phyloP scores from a whole-genome alignment of 2,113 vertebrate genomes.

The Acanthochromis polyacanthus region DNA sequence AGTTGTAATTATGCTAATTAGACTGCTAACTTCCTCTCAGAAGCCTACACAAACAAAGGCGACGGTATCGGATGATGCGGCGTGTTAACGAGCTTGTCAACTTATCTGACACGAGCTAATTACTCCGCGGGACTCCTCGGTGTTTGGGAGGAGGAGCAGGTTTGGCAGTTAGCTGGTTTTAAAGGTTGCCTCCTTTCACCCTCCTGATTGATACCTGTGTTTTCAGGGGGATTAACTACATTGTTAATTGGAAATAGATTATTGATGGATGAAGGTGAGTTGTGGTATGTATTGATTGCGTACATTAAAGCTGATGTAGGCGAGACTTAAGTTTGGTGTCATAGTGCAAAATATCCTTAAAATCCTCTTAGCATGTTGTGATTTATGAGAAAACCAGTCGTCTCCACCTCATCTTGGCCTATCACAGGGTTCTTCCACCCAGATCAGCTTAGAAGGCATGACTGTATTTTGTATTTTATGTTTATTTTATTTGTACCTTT shows the following conservation, averaged over 20 bases:
- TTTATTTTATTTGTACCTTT: too few species aligned
- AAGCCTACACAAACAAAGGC: constrained; percentile 82
- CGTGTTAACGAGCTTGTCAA: constrained; percentile 84
- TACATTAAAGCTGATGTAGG: not conserved
- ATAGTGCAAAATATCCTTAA: too few species aligned
- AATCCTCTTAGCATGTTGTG: too few species aligned
- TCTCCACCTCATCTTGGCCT: too few species aligned
- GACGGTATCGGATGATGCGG: constrained; percentile 75
- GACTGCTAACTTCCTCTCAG: constrained; percentile 81
- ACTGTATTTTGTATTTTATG: too few species aligned
- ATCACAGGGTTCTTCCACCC: too few species aligned
- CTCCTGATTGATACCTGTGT: not conserved
- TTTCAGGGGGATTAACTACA: constrained; percentile 16
- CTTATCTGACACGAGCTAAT: constrained; percentile 82
- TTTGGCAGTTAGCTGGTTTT: constrained; percentile 24
- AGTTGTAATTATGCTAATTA: constrained; percentile 85
- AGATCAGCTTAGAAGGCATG: too few species aligned
- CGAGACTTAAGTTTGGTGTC: too few species aligned
- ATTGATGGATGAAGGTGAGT: not conserved
- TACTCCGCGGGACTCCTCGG: constrained; percentile 71
- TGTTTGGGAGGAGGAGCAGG: constrained; percentile 34
- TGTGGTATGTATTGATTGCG: not conserved
- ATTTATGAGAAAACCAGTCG: too few species aligned
- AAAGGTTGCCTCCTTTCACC: constrained; percentile 24
- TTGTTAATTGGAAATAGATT: not conserved